Evolutionary conservation across 2,888 invertebrate genomes (phyloP).

Genomic region (Synergus japonicus): DNA sequence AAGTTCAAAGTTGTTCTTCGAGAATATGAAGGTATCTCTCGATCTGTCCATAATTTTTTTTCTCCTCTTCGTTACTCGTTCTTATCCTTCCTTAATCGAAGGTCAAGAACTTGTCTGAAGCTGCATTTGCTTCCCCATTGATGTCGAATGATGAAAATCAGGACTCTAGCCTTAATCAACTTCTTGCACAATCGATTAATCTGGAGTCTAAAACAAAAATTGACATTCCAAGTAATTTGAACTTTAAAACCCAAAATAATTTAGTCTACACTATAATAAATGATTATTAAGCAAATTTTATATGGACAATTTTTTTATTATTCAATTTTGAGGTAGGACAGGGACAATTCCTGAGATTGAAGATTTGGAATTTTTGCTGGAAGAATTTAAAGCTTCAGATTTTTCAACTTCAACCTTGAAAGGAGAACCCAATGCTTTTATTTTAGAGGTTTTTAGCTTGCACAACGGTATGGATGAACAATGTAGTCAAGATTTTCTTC

Average conservation of each 20-base stretch:
- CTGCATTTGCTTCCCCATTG: not conserved
- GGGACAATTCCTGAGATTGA: not conserved
- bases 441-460: slow-evolving; percentile 82
- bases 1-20: not conserved
- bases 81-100: not conserved
- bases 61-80: not conserved
- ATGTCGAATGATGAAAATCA: not conserved
- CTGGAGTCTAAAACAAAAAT: slow-evolving; percentile 26
- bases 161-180: not conserved
- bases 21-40: slow-evolving; percentile 3
- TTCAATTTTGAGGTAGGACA: not conserved
- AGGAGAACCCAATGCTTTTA: slow-evolving; percentile 81
- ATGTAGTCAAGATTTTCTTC: slow-evolving; percentile 80
- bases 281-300: not conserved
- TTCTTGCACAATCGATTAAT: not conserved
- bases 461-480: slow-evolving; percentile 80
- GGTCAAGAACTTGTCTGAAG: not conserved
- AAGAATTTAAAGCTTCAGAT: slow-evolving; percentile 29
- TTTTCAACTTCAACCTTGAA: slow-evolving; percentile 39
- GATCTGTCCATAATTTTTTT: not conserved
- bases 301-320: too few species aligned
- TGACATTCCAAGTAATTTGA: not conserved
- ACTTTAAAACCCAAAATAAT: not conserved
- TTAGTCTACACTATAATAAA: not conserved
- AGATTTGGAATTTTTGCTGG: slow-evolving; percentile 41